Evolutionary conservation across 1,140 invertebrate genomes (phyloP), one percentile per base, ranked within the genome.

Genomic region (Holcopasites calliopsidis): DNA sequence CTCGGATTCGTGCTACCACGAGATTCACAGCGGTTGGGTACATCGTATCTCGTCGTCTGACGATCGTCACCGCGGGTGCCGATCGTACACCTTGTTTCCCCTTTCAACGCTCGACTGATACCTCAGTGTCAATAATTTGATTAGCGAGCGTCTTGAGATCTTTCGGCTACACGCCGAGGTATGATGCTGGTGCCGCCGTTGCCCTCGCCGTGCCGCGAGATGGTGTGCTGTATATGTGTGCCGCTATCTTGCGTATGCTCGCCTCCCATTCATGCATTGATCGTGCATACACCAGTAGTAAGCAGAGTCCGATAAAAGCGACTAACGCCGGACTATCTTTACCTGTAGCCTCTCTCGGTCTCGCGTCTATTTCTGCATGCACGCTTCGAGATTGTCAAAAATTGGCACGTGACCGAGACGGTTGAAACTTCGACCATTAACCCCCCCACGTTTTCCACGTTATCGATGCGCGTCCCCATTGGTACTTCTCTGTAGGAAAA

Each of bases 181-280:
- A 60, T 3, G 47, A 72, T 72, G 47, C 47, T 61, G n/a, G n/a
- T n/a, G 69, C 33, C 11, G 28, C 35, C 5, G 40, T n/a, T 8
- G n/a, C n/a, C 33, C 8, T 26, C 44, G 47, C 18, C 31, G 42
- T 50, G n/a, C 18, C 42, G 44, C 33, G 49, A 10, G 11, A 8
- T 0, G 57, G 58, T 55, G 44, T 55, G 61, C n/a, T 44, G 33
- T 57, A 38, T 57, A 21, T 54, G 47, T 60, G 49, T 65, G 60
- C 52, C 31, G 31, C 40, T 74, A 50, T 61, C 42, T 61, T 28
- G 8, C 23, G 18, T 23, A 28, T 33, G 64, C 49, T 33, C 69
- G 47, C 47, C 58, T 23, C 60, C 84, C 90, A 91, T 91, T 91
- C 90, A 90, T 90, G 77, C 89, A 91, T 91, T 88, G 90, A 91